Evolutionary conservation across 2,113 vertebrate species (phyloP).

Genomic region (Caracal caracal): DNA sequence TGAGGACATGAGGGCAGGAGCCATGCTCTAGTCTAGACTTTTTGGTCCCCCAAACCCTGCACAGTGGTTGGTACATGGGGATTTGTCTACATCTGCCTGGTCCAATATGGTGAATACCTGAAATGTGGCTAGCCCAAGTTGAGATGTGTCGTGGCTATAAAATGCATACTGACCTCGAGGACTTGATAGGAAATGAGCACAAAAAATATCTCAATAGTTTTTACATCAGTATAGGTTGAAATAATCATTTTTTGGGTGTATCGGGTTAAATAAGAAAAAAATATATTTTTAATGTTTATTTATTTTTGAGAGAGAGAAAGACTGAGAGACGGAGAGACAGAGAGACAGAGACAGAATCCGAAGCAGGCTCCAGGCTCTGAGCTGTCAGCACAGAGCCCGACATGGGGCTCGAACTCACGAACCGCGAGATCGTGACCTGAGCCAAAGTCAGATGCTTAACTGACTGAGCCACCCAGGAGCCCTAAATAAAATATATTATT

Average conservation of each 20-base stretch:
- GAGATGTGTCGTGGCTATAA: neutral
- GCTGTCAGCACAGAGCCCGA: too few species aligned
- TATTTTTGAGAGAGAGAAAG: too few species aligned
- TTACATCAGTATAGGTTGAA: neutral
- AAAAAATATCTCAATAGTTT: neutral
- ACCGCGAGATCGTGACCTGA: too few species aligned
- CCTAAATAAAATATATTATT: neutral
- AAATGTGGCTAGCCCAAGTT: neutral
- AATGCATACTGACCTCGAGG: neutral
- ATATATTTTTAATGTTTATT: too few species aligned
- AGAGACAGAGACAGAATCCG: too few species aligned
- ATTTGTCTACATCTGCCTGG: neutral
- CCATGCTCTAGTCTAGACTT: neutral
- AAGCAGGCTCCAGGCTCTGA: too few species aligned
- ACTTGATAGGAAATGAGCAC: neutral
- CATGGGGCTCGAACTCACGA: too few species aligned
- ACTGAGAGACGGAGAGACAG: too few species aligned
- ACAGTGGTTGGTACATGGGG: too few species aligned
- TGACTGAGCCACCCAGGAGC: too few species aligned
- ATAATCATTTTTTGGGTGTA: neutral
- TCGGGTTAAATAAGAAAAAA: neutral
- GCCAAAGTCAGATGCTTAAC: too few species aligned
- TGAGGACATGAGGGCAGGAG: neutral
- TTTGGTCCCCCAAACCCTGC: neutral
- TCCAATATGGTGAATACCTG: accelerated